phyloP scores from a whole-genome alignment of 2,888 invertebrate species.

The Mesoligia furuncula region DNA sequence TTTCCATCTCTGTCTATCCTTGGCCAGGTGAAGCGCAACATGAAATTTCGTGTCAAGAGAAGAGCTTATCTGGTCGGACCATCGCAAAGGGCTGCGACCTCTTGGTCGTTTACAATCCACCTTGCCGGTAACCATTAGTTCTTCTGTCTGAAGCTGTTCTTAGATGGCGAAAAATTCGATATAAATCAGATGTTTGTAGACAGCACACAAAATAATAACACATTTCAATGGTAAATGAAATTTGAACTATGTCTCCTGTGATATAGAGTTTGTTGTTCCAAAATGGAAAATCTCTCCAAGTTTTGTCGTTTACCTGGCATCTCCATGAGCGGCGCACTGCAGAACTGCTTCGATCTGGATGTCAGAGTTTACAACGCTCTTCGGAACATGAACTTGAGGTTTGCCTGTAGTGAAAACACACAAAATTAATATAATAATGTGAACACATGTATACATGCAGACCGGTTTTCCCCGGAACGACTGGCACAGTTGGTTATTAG shows the following conservation, averaged over 20 bases:
- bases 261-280: neutral
- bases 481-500: neutral
- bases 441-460: neutral
- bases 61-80: too few species aligned
- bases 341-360: constrained; percentile 80
- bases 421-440: neutral
- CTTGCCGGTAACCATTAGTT: too few species aligned
- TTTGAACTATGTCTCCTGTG: neutral
- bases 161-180: neutral
- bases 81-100: too few species aligned
- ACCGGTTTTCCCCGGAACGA: neutral
- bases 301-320: constrained; percentile 74
- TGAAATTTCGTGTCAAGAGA: too few species aligned
- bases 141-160: neutral
- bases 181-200: too few species aligned
- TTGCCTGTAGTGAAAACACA: constrained; percentile 75
- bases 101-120: too few species aligned
- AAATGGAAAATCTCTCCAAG: neutral
- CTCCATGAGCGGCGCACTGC: constrained; percentile 80
- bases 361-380: constrained; percentile 79
- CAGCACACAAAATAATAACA: neutral
- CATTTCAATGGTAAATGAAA: neutral
- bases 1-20: too few species aligned
- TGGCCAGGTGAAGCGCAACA: too few species aligned
- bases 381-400: constrained; percentile 80